Base-by-base conservation (phyloP, 2,888 invertebrate species). In the Metalampra italica region DNA sequence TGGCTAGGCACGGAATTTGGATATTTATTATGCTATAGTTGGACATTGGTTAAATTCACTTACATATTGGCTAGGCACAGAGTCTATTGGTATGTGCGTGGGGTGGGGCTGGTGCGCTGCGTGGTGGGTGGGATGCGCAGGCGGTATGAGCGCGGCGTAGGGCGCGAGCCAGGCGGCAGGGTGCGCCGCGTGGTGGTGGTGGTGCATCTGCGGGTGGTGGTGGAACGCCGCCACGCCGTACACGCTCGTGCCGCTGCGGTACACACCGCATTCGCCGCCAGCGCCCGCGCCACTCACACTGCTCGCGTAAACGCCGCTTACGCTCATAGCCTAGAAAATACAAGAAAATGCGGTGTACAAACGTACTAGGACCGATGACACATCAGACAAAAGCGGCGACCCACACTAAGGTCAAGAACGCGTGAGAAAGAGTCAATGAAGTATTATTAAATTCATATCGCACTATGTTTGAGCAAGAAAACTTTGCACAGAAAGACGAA, bases 31-130 rank as follows among this genome's bases (percentile, higher is more conserved):
- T 34, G 11, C 7, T 34, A 34, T 34, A 34, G 5, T 22, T n/a
- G n/a, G n/a, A n/a, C 22, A 22, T 22, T 5, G 2, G 22, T 3
- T 36, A 36, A 4, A 13, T 45, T 30, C 32, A 29, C 88, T 85
- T 59, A 88, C 89, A 69, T 87, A 89, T 88, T 88, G 89, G 81
- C 79, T 87, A 76, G 86, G 85, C 75, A 86, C 87, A 47, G 86
- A 81, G 64, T 86, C 87, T 67, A 87, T 83, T 60, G 86, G 89
- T 72, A 86, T 77, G 65, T 82, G 90, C 52, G 76, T 69, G 47
- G 78, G 84, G 64, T 83, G 90, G 52, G 82, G 76, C 47, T 79
- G 76, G 56, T 82, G 83, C 55, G 79, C 79, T 46, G 82, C 88
- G 62, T 88, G 60, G 82, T 71, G 53, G 56, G 76, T 65, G 46